Conservation (phyloP, 2,113 vertebrate genomes). For the Micronycteris hirsuta region DNA sequence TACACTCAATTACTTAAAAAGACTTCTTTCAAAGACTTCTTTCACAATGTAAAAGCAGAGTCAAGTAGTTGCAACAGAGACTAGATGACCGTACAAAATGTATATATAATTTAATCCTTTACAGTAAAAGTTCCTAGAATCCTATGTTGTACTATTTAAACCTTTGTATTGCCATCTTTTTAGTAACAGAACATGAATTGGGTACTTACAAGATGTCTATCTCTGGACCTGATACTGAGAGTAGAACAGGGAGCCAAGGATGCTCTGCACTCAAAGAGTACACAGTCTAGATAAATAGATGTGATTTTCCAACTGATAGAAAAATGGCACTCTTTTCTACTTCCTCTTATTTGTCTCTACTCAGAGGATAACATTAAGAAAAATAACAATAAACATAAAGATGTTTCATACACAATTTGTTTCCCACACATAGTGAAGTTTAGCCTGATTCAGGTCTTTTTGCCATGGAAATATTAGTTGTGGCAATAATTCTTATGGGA, state of each 20-base stretch:
- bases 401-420: background rate
- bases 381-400: background rate
- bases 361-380: background rate
- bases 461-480: background rate
- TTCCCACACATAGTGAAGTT: background rate
- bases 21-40: background rate
- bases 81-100: background rate
- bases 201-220: background rate
- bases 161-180: background rate
- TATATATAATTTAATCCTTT: background rate
- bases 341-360: background rate
- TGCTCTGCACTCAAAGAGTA: background rate
- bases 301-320: background rate
- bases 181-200: background rate
- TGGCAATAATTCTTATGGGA: background rate
- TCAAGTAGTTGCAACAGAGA: background rate
- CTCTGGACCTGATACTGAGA: background rate
- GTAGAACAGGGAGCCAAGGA: background rate
- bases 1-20: slow-evolving; percentile 3
- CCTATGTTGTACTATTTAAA: background rate
- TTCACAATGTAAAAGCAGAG: background rate
- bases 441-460: background rate
- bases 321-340: background rate
- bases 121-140: background rate
- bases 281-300: background rate